A percentile compares a stretch with the other conserved stretches of the same genome.
Evolutionary conservation across 2,113 vertebrate genomes (phyloP).

Genomic region (Gobio gobio): DNA sequence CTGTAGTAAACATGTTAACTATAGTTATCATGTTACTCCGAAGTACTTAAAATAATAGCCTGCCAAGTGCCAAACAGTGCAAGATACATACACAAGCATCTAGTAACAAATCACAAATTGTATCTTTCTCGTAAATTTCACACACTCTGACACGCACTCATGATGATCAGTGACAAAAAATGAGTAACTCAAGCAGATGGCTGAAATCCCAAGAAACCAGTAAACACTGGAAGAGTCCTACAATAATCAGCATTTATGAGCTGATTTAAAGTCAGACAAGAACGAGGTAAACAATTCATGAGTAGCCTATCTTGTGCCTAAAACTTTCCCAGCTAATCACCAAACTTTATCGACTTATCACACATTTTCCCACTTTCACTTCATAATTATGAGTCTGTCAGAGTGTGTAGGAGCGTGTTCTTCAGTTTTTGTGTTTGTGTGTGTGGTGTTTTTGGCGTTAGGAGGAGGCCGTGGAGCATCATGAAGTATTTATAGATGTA

Average conservation of each 20-base stretch:
- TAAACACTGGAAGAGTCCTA: conserved; percentile 32
- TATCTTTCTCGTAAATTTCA: conserved; percentile 1
- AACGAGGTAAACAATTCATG: neutral
- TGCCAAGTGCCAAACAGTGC: neutral
- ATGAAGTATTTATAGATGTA: conserved; percentile 45
- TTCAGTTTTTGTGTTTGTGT: neutral
- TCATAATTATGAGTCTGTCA: neutral
- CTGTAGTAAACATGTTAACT: neutral
- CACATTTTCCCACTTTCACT: conserved; percentile 2
- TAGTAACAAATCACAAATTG: neutral
- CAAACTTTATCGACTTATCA: neutral
- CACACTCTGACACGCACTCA: conserved; percentile 12
- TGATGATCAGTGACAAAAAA: conserved; percentile 35
- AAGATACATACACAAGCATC: neutral
- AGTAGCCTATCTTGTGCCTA: neutral
- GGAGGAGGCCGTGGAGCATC: neutral
- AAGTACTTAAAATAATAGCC: neutral
- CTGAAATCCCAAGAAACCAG: conserved; percentile 23
- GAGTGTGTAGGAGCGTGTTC: neutral
- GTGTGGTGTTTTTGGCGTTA: neutral
- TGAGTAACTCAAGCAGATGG: conserved; percentile 32
- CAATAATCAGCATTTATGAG: neutral
- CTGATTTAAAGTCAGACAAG: neutral
- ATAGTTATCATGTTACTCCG: neutral
- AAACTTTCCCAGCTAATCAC: conserved; percentile 9